Conservation (phyloP, 2,113 vertebrate genomes). For the Neoarius graeffei region DNA sequence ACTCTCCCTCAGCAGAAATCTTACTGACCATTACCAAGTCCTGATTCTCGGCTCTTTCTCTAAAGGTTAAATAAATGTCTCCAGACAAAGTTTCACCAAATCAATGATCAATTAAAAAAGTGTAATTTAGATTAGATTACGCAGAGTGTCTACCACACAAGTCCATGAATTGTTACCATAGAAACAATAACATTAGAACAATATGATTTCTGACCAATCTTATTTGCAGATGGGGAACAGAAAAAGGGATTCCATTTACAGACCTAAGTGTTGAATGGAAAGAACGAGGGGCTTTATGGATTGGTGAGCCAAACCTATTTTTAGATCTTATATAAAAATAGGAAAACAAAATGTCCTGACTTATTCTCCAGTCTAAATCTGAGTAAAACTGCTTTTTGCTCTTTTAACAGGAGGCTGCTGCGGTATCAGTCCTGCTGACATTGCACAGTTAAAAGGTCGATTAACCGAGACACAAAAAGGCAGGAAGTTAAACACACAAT, state of each 20-base stretch:
- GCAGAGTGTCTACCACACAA: not conserved
- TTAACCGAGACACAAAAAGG: slow-evolving; percentile 37
- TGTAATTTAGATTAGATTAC: not conserved
- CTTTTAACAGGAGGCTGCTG: slow-evolving; percentile 75
- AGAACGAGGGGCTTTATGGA: slow-evolving; percentile 73
- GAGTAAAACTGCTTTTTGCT: not conserved
- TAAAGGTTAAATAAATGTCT: not conserved
- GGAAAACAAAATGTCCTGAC: not conserved
- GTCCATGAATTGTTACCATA: not conserved
- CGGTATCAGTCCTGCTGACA: slow-evolving; percentile 66
- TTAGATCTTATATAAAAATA: not conserved
- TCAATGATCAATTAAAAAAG: not conserved
- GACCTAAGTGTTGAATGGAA: slow-evolving; percentile 67
- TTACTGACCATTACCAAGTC: not conserved
- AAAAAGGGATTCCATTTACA: slow-evolving; percentile 39
- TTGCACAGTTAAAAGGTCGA: slow-evolving; percentile 59
- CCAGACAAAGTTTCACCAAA: not conserved
- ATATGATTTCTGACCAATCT: not conserved
- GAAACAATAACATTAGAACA: not conserved
- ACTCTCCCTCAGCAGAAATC: not conserved
- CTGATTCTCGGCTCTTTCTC: not conserved
- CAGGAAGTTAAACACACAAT: not conserved
- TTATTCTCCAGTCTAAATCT: not conserved
- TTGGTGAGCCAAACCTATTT: slow-evolving; percentile 64
- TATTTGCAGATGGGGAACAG: slow-evolving; percentile 67